Conservation (phyloP, 2,797 vertebrate species). For the Babyrousa celebensis region DNA sequence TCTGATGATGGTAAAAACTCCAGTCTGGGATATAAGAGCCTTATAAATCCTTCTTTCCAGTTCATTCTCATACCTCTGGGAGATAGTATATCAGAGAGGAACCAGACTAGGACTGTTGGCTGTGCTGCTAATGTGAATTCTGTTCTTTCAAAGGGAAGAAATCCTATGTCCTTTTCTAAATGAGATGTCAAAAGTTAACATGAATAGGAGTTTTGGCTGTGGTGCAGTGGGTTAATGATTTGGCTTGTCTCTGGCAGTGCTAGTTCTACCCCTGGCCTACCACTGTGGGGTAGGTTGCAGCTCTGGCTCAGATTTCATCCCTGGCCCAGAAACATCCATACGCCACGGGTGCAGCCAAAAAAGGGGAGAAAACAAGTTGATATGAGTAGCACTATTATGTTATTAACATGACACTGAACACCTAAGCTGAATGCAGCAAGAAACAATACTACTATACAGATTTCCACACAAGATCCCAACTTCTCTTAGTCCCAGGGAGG, state of each 20-base stretch:
- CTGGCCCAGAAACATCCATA: too few relatives aligned
- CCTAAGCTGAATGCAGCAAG: slow-evolving; percentile 18
- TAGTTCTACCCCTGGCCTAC: too few relatives aligned
- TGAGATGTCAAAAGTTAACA: background rate
- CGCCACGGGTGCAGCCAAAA: too few relatives aligned
- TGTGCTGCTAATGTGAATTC: background rate
- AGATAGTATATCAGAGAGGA: slow-evolving; percentile 18
- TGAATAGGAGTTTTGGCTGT: too few relatives aligned
- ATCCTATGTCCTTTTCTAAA: slow-evolving; percentile 20
- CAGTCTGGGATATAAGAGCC: background rate
- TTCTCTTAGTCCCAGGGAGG: background rate
- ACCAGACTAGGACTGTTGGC: background rate
- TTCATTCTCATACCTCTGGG: slow-evolving; percentile 2
- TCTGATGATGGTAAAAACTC: slow-evolving; percentile 5
- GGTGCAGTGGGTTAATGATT: too few relatives aligned
- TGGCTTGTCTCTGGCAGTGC: too few relatives aligned
- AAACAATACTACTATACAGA: slow-evolving; percentile 13
- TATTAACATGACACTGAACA: slow-evolving; percentile 44
- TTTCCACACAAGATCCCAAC: background rate
- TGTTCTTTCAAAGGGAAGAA: slow-evolving; percentile 40
- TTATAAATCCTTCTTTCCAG: background rate
- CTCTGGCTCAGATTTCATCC: too few relatives aligned
- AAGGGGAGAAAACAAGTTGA: background rate
- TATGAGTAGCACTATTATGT: background rate
- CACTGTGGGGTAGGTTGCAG: too few relatives aligned